Percentiles rank a stretch among this genome's conserved stretches.
Conservation (phyloP, 2,113 vertebrate species). For the Grus americana region DNA sequence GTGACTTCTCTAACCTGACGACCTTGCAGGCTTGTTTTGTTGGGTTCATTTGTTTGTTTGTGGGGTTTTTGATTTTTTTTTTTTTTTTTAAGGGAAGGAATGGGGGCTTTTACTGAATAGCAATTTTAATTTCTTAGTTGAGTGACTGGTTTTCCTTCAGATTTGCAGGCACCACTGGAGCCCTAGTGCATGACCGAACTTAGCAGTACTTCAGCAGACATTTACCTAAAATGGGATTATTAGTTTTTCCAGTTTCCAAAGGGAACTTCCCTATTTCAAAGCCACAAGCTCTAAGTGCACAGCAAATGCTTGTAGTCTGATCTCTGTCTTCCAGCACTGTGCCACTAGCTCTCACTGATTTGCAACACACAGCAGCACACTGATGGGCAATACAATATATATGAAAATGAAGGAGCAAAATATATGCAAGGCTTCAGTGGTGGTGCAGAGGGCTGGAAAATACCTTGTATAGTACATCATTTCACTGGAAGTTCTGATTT, state of each 20-base stretch:
- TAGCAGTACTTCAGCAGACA: neutral
- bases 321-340: neutral
- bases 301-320: neutral
- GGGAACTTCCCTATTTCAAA: neutral
- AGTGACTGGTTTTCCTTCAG: neutral
- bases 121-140: neutral
- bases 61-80: too few relatives aligned
- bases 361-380: neutral
- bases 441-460: conserved; percentile 10
- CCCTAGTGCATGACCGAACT: neutral
- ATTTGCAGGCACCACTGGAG: neutral
- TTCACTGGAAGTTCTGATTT: conserved; percentile 61
- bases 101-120: neutral
- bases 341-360: conserved; percentile 3
- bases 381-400: conserved; percentile 32
- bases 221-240: neutral
- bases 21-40: neutral
- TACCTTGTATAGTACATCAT: neutral
- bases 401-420: conserved; percentile 58
- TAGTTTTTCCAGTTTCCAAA: neutral
- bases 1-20: neutral
- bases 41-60: too few relatives aligned
- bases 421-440: neutral
- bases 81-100: too few relatives aligned
- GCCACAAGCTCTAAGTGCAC: neutral